Percentiles rank a stretch among this genome's conserved stretches.
Conservation (phyloP, 2,888 invertebrate species). For the Cheilosia scutellata region DNA sequence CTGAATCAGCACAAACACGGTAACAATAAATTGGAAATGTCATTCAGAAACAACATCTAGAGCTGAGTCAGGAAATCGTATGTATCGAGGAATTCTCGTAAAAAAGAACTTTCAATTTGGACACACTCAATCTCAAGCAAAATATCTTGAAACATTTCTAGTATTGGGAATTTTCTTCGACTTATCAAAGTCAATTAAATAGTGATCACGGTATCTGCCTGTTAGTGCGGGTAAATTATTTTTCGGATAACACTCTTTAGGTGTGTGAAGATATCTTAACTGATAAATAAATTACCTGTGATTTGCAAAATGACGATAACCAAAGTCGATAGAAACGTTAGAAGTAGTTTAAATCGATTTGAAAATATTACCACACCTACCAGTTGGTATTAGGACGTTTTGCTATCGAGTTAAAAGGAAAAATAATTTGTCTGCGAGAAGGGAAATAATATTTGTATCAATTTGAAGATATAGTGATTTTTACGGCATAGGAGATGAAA, state of each 20-base stretch:
- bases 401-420: slow-evolving; percentile 1
- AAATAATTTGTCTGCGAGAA: not conserved
- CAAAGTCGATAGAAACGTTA: slow-evolving; percentile 38
- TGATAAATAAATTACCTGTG: slow-evolving; percentile 9
- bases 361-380: not conserved
- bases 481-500: slow-evolving; percentile 16
- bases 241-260: slow-evolving; percentile 3
- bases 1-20: too few relatives aligned
- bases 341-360: not conserved
- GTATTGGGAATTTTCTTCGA: not conserved
- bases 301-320: slow-evolving; percentile 35
- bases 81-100: not conserved
- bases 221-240: not conserved
- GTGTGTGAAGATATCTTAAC: not conserved
- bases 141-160: not conserved
- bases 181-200: slow-evolving; percentile 4
- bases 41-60: too few relatives aligned
- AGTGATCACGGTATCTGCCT: not conserved
- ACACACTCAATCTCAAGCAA: not conserved
- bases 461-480: not conserved
- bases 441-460: not conserved
- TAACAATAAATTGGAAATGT: too few relatives aligned
- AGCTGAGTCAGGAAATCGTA: not conserved
- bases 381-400: slow-evolving; percentile 10
- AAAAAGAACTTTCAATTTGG: not conserved